Percentiles rank a stretch among this genome's conserved stretches.
These are phyloP conservation scores for Carcina quercana DNA, from an alignment of 2,888 invertebrate species.

Conservation along the genomic window DNA sequence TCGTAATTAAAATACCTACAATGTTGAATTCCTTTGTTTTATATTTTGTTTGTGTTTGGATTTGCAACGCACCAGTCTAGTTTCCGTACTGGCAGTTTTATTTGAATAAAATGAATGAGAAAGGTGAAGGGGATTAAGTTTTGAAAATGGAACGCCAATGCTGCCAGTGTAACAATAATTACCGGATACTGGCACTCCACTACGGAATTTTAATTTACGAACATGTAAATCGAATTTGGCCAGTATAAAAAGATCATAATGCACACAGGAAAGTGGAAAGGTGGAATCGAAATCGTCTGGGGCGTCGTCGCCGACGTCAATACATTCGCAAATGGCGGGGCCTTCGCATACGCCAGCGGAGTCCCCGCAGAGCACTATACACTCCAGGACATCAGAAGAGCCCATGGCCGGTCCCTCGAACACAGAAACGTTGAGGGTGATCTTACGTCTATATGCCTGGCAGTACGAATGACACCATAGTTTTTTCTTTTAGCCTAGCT, in stretches of 20 bases:
- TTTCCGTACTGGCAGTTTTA: slow-evolving; percentile 1
- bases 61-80: neutral
- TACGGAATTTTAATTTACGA: neutral
- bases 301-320: slow-evolving; percentile 33
- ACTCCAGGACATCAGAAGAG: slow-evolving; percentile 34
- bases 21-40: slow-evolving; percentile 66
- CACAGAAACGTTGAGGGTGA: slow-evolving; percentile 63
- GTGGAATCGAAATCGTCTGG: slow-evolving; percentile 47
- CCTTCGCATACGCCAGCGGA: slow-evolving; percentile 26
- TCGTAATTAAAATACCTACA: slow-evolving; percentile 18
- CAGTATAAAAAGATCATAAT: slow-evolving; percentile 1
- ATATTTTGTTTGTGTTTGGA: slow-evolving; percentile 2
- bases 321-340: slow-evolving; percentile 33
- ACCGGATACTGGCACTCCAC: neutral
- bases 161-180: slow-evolving; percentile 22
- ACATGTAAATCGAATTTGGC: neutral
- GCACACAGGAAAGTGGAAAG: slow-evolving; percentile 43
- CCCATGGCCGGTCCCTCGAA: slow-evolving; percentile 52
- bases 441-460: slow-evolving; percentile 69
- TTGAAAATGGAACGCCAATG: slow-evolving; percentile 8
- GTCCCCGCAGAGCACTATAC: slow-evolving; percentile 23
- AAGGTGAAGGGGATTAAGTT: slow-evolving; percentile 33
- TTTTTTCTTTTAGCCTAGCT: slow-evolving; percentile 61
- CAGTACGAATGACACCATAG: slow-evolving; percentile 71
- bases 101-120: slow-evolving; percentile 8